Base-by-base conservation (phyloP, 2,113 vertebrate species). In the Spheniscus mendiculus region DNA sequence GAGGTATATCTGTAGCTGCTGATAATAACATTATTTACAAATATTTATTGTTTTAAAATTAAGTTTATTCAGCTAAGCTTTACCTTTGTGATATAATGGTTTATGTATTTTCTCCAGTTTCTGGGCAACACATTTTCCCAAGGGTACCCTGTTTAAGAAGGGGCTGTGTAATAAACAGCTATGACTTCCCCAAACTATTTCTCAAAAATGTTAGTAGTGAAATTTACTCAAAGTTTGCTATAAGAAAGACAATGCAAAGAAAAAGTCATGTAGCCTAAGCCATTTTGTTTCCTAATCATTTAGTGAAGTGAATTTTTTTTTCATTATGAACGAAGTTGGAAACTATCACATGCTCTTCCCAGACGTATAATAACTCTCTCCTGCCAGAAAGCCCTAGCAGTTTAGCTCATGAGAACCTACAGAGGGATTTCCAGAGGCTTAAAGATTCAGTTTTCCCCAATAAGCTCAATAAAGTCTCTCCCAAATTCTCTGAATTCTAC, bases 401-500 rank as follows among this genome's bases (percentile, higher is more conserved):
- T 55, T 73, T 38, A 86, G 63, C 34, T 95, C 59, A 63, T 97
- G 85, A 88, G 90, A 96, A 91, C 8, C 8, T 83, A 49, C 38
- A 66, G 30, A 56, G 40, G 34, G 82, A 90, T 93, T 94, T 94
- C 36, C 53, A 92, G 88, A 77, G 38, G 3, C 73, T 93, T 78
- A 67, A 81, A 86, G 13, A 56, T 83, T 86, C 73, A 23, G 7
- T 90, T 96, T 92, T 52, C 62, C 16, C 9, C 52, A 70, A 19
- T 44, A 81, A 88, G 9, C 29, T 88, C 67, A 65, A 62, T 18
- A 58, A 87, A 96, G 21, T n/a, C 23, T 34, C 77, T 90, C 50
- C n/a, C 44, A 92, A 92, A 95, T 90, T 89, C 67, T 83, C 62
- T 1, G 25, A 90, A 94, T 93, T 91, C 59, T 94, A 67, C 81